These are phyloP conservation scores for Brachyrhaphis roseni DNA, from an alignment of 2,797 vertebrate genomes.

Conservation along the genomic window DNA sequence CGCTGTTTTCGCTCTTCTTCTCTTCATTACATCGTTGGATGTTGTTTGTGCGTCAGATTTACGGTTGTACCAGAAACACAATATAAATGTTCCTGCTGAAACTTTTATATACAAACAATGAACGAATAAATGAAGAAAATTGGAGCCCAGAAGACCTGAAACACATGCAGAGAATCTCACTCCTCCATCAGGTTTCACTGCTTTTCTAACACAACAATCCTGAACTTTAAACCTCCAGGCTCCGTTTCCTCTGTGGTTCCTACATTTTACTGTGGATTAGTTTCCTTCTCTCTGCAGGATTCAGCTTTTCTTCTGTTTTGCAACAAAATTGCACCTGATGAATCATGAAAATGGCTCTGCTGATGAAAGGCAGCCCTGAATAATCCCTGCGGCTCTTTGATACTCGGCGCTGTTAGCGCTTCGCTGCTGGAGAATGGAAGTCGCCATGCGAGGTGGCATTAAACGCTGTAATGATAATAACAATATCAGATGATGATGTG, in stretches of 20 bases:
- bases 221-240: background rate
- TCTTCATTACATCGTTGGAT: too few species aligned
- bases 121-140: too few species aligned
- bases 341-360: constrained; percentile 36
- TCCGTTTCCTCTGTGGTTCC: background rate
- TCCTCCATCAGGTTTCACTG: background rate
- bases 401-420: constrained; percentile 44
- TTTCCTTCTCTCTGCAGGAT: constrained; percentile 12
- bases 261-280: constrained; percentile 28
- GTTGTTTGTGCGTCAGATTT: too few species aligned
- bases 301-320: constrained; percentile 31
- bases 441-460: constrained; percentile 34
- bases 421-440: constrained; percentile 38
- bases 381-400: constrained; percentile 48
- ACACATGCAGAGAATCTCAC: background rate
- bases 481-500: constrained; percentile 42
- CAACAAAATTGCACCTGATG: constrained; percentile 39
- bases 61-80: too few species aligned
- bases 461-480: constrained; percentile 45
- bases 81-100: too few species aligned
- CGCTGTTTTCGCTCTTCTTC: too few species aligned
- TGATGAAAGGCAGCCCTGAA: constrained; percentile 46
- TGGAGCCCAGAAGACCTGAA: background rate
- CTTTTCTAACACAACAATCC: background rate
- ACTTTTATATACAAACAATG: too few species aligned